Base-by-base conservation (phyloP, 2,888 invertebrate species). In the Mycalesis mineus region DNA sequence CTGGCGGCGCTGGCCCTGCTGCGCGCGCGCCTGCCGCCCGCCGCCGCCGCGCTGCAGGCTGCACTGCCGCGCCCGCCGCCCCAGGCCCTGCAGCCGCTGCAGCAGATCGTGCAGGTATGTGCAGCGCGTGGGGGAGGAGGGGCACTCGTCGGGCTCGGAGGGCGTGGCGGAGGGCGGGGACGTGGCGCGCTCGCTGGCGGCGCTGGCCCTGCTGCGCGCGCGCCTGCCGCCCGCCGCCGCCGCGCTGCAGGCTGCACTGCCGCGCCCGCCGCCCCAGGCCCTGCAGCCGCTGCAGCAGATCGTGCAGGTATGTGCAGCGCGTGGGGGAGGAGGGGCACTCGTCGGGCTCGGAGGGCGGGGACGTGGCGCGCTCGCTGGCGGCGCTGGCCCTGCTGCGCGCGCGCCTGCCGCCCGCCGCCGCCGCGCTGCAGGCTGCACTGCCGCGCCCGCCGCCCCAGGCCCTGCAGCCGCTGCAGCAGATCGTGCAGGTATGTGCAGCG, bases 111-210 rank as follows among this genome's bases (percentile, higher is more conserved):
- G 61, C 84, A 86, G 77, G 52, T 52, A 29, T 1, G 14, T 14
- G 61, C 67, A 67, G 39, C 65, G 61, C 11, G 65, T 61, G 5
- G 63, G 55, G 28, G 58, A 59, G 44, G 64, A 61, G 36, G 64
- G 53, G 1, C 61, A 59, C 0, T 64, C 62, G 63, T 67, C 50
- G 28, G 65, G 59, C 55, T 69, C 68, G 13, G 71, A 69, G 69
- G 86, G 86, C 36, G 81, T 86, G 60, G 77, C 84, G 0, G 88
- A 87, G 69, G 87, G 88, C 17, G 82, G 78, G 0, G 88, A 88
- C 71, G 82, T 88, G 64, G 87, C 88, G 61, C 76, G 83, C 17
- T 80, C 80, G 62, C 75, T 88, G 51, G 88, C 85, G 0, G 80
- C 86, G 47, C 76, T 88, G 36, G 88, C 82, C 1, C 66, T 86